Evolutionary conservation across 2,797 vertebrate species (phyloP).

Genomic region (Synaphobranchus kaupii): DNA sequence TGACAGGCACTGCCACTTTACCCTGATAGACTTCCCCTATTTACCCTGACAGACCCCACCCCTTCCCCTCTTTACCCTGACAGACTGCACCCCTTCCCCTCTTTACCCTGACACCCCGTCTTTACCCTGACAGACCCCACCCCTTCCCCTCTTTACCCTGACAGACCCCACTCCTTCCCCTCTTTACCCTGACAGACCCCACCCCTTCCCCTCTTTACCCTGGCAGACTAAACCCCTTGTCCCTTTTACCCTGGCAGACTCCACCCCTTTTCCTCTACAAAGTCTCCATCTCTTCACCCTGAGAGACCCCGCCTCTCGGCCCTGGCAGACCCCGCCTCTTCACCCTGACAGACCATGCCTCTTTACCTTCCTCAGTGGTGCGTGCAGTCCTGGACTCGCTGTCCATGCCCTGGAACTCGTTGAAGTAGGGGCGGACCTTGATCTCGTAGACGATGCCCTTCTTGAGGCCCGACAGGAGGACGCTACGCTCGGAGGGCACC

Average conservation of each 20-base stretch:
- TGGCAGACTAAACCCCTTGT: neutral
- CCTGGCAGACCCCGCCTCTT: neutral
- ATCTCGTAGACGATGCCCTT: slow-evolving; percentile 95
- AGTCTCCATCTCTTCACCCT: neutral
- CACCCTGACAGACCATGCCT: neutral
- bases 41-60: neutral
- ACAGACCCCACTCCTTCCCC: neutral
- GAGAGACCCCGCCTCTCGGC: neutral
- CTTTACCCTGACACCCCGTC: no score
- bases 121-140: no score
- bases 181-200: neutral
- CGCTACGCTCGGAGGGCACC: slow-evolving; percentile 85
- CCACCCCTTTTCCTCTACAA: no score
- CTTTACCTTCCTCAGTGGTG: slow-evolving; percentile 83
- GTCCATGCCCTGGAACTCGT: slow-evolving; percentile 98
- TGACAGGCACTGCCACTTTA: neutral
- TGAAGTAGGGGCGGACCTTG: slow-evolving; percentile 97
- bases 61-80: neutral
- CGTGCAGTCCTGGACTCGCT: slow-evolving; percentile 91
- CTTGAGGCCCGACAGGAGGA: slow-evolving; percentile 84
- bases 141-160: neutral
- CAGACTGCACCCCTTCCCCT: neutral
- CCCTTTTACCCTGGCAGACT: no score
- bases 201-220: neutral
- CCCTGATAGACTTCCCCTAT: neutral